Evolutionary conservation across 2,888 invertebrate species (phyloP), one percentile per base, ranked within the genome.

Genomic region (Caenorhabditis sp.): DNA sequence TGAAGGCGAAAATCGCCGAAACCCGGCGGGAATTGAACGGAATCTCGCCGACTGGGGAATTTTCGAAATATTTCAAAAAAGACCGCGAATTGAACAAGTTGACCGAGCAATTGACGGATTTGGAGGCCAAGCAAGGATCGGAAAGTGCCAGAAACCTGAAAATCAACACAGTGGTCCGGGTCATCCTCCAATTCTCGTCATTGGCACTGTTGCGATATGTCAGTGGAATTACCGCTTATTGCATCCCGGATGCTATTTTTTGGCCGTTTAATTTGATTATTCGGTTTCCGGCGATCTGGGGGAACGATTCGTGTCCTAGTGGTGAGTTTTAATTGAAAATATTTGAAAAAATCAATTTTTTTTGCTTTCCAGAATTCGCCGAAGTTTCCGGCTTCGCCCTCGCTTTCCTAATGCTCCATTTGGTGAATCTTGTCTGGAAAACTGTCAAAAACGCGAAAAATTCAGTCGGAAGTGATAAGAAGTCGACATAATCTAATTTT

Each of bases 41-140:
- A 51, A 85, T 85, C 24, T 85, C 85, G 18, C 85, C 83, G 20
- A 83, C 83, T 0, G 69, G 53, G 8, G 77, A 85, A 56, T 85
- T 83, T 51, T 79, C 85, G 1, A 61, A 60, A 1, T 85, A 85
- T 65, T 83, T 85, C 76, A 85, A 85, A 32, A 85, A 83, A 60
- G 85, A 85, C 8, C 62, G 85, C 18, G 71, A 80, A 37, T 9
- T 83, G 55, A 85, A 82, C 28, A 83, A 82, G 32, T 20, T 77
- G 22, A 72, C 22, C 22, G 83, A 79, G 8, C 80, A 85, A 26
- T 68, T 85, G 47, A 47, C 44, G 4, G 24, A 9, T 18, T 18
- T 82, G 28, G 67, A 77, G 37, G 62, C 68, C 15, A 22, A 60
- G 26, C 65, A 40, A 13, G 1, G 47, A 1, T 50, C 72, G 13